Base-by-base conservation (phyloP, 2,888 invertebrate species). In the Drosophila lacicola region DNA sequence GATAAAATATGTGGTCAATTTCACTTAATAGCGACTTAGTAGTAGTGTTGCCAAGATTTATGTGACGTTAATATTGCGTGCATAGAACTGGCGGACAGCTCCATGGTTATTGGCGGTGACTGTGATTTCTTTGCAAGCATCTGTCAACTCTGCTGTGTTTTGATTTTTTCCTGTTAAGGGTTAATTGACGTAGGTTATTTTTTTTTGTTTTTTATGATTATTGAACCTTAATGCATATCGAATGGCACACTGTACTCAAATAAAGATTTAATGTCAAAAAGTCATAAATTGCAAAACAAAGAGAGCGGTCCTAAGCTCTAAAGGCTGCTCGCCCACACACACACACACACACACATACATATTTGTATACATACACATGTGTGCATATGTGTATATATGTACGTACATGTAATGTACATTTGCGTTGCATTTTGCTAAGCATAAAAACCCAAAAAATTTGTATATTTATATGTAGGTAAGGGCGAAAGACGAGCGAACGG, bases 1-100 rank as follows among this genome's bases (percentile, higher is more conserved):
- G 87, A 90, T 90, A 90, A 90, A 90, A 90, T 90, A 90, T 90
- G 85, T 90, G 87, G 90, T 90, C 90, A 90, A 90, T 90, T 90
- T 90, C 89, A 90, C 90, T 89, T 90, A 90, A 87, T 87, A 87
- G 81, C 83, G 87, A 83, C 85, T 85, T 88, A 88, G 85, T 86
- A 82, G 80, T 83, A 81, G 86, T 88, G 86, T 76, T 78, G 86
- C 56, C 57, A 84, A 86, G 87, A 87, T 87, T 87, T 87, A 87
- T 87, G 89, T 85, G 85, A 81, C 78, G 83, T 89, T 87, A 87
- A 87, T 87, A 87, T 87, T 87, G 89, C 69, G 39, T 65, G 66
- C 41, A 53, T n/a, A 29, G 5, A 42, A 29, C 54, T 11, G 39
- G 53, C 39, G 25, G 37, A 21, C 55, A 54, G 46, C 50, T 17